Evolutionary conservation across 2,888 invertebrate species (phyloP).

Genomic region (Pachymerium ferrugineum): DNA sequence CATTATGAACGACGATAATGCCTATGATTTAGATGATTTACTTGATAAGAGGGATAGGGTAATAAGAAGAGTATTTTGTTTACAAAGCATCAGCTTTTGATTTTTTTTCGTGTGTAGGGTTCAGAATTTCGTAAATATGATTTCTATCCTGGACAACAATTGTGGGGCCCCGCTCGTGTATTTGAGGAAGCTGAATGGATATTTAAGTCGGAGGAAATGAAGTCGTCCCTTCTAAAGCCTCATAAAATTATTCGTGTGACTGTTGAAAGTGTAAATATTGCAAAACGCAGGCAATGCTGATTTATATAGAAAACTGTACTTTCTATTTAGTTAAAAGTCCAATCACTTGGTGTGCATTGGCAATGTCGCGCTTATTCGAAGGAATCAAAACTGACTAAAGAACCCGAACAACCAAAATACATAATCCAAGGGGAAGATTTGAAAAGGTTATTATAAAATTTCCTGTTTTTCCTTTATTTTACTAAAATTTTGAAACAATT

Average conservation of each 20-base stretch:
- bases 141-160: constrained; percentile 67
- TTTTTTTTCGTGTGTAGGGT: constrained; percentile 46
- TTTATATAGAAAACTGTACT: not conserved
- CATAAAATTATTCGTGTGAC: constrained; percentile 53
- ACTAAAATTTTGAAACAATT: too few species aligned
- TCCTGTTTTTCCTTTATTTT: too few species aligned
- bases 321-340: constrained; percentile 59
- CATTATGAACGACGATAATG: constrained; percentile 54
- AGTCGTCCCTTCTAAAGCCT: constrained; percentile 39
- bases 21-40: constrained; percentile 64
- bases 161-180: constrained; percentile 66
- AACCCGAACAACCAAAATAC: constrained; percentile 62
- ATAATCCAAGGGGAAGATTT: constrained; percentile 69
- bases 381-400: constrained; percentile 44
- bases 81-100: not conserved
- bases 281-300: not conserved
- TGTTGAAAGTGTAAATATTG: constrained; percentile 61
- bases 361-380: constrained; percentile 58
- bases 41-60: constrained; percentile 58
- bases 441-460: constrained; percentile 49
- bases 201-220: constrained; percentile 47
- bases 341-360: constrained; percentile 80
- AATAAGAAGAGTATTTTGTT: too few species aligned
- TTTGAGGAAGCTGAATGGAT: constrained; percentile 77
- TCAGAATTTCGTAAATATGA: constrained; percentile 55